Base-by-base conservation (phyloP, 2,797 vertebrate genomes). In the Fringilla coelebs region DNA sequence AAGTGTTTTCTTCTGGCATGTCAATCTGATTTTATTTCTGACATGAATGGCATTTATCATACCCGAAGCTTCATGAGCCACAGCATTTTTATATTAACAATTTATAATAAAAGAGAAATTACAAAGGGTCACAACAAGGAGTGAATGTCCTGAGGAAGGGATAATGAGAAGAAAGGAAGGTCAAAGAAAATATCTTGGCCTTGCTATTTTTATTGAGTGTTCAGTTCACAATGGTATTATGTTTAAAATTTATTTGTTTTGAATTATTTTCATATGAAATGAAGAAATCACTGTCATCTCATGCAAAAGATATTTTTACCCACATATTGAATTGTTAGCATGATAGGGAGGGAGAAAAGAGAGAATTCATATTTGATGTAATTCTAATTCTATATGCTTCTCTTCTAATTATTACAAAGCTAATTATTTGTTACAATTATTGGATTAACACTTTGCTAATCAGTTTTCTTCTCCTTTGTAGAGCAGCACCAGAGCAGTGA, bases 361-460 rank as follows among this genome's bases (percentile, higher is more conserved):
- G 32, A 78, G 41, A 66, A 62, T 77, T 94, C 32, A 43, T 74
- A 61, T 83, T 84, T 86, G 74, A 67, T 88, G 67, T 61, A 76
- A 93, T 94, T 97, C 87, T 78, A 88, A 93, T 94, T 95, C 90
- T 94, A 45, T 67, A 88, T 91, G 91, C 71, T 83, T 82, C 68
- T 74, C 54, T 90, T 73, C 61, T 96, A 89, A 95, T 96, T 96
- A 87, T 96, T 96, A 94, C 85, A 94, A 96, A 96, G 88, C 92
- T 94, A 96, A 94, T 97, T 96, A 94, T 97, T 96, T 95, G 88
- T 96, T 96, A 79, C 85, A 97, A 95, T 95, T 96, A 97, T 96
- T 96, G 78, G 82, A 97, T 97, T 97, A 97, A 96, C 82, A 89
- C 76, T 94, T 94, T 92, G 86, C 81, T 96, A 96, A 96, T 97